A percentile compares a stretch with the other conserved stretches of the same genome.
Conservation (phyloP, 2,797 vertebrate species). For the Anguilla megastoma region DNA sequence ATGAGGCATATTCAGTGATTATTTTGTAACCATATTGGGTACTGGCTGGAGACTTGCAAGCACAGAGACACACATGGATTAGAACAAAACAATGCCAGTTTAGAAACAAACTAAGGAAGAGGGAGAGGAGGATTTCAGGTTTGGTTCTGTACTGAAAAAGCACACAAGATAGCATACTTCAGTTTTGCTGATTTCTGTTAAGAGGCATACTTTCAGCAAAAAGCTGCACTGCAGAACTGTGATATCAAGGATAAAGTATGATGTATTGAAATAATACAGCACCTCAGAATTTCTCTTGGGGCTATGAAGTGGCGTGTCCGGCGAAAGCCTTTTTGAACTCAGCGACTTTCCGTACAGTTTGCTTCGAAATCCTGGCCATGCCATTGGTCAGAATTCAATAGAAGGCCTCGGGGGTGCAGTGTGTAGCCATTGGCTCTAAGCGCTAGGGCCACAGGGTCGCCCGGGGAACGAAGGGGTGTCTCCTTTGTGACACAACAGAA, state of each 20-base stretch:
- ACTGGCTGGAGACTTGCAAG: constrained; percentile 44
- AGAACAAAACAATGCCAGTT: constrained; percentile 48
- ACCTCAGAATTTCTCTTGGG: background rate
- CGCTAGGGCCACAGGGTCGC: background rate
- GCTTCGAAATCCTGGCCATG: background rate
- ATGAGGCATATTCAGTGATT: background rate
- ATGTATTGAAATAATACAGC: background rate
- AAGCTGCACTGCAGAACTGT: background rate
- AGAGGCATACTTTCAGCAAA: constrained; percentile 39
- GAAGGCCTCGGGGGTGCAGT: no score
- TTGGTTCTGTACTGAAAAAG: constrained; percentile 53
- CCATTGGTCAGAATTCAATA: no score
- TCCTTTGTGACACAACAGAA: background rate
- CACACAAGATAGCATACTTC: background rate
- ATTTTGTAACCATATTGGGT: background rate
- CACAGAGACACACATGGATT: constrained; percentile 55
- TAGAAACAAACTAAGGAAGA: no score
- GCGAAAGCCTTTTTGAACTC: background rate
- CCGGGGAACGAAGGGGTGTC: background rate
- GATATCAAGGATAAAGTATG: background rate
- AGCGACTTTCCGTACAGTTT: background rate
- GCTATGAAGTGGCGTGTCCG: background rate
- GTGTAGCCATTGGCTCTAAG: background rate
- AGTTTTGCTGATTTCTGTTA: background rate
- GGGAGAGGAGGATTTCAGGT: constrained; percentile 37